Base-by-base conservation (phyloP, 2,113 vertebrate species). In the Sinosuthora webbiana region DNA sequence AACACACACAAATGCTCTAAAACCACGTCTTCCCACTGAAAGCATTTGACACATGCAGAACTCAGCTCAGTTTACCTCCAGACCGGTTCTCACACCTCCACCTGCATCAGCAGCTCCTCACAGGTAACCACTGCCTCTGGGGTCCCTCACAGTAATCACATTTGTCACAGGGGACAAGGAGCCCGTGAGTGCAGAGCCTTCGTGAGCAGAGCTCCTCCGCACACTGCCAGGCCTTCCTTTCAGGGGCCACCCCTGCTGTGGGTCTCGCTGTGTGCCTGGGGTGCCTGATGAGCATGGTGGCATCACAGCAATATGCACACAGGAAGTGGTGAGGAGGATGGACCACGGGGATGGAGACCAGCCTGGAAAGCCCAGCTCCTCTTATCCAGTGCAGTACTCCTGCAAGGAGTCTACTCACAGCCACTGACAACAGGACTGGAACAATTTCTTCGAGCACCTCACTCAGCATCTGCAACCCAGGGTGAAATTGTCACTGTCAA, bases 181-280 rank as follows among this genome's bases (percentile, higher is more conserved):
- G 37, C 41, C 37, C 53, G 68, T 20, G 10, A 42, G 41, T 0
- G 0, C 0, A 5, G 44, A 85, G 68, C 56, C 35, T 63, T 44
- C 0, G 2, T 14, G 23, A n/a, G 68, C 33, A 8, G 60, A 8
- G 49, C 55, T 89, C 55, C 56, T 80, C 47, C 17, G 42, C 73
- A 37, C 1, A 1, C 47, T 56, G 63, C 49, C 69, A 1, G 7
- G 35, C 20, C 22, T 67, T 28, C 23, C 79, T 64, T 24, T 33
- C 11, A 78, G 30, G 39, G 49, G 55, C 30, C 3, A 5, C 16
- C 39, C 39, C 56, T 28, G 28, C 2, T 1, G 8, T 8, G 55
- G 41, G 21, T 47, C n/a, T 47, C 0, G 0, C 89, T 55, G 55
- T 0, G 2, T 55, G 44, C 52, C 65, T 21, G 14, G 16, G 15